A percentile compares a stretch with the other conserved stretches of the same genome.
phyloP scores from a whole-genome alignment of 1,140 invertebrate species.

The Triops longicaudatus region DNA sequence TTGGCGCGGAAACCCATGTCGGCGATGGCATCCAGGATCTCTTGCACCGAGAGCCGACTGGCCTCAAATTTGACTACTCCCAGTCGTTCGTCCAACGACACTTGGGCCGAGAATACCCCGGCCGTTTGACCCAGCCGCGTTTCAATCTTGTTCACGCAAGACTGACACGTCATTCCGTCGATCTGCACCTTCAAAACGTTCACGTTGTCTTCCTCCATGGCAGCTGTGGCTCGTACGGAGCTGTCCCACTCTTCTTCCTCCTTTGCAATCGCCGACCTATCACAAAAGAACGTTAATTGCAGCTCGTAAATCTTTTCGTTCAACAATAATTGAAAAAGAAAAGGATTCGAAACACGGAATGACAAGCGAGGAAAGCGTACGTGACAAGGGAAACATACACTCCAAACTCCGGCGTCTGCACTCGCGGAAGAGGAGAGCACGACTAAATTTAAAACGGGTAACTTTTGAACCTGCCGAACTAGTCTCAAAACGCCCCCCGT shows the following conservation, averaged over 20 bases:
- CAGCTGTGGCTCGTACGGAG: background rate
- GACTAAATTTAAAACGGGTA: background rate
- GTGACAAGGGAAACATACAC: background rate
- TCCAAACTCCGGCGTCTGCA: background rate
- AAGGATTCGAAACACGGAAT: too few relatives aligned
- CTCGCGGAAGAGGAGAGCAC: background rate
- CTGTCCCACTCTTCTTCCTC: background rate
- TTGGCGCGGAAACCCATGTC: conserved; percentile 1
- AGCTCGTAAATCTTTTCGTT: background rate
- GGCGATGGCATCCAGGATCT: conserved; percentile 76
- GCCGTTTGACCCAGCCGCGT: conserved; percentile 62
- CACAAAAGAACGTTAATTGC: background rate
- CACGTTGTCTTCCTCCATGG: background rate
- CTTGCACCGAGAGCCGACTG: conserved; percentile 70
- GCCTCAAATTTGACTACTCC: conserved; percentile 78
- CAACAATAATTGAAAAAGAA: background rate
- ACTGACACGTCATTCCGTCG: conserved; percentile 74
- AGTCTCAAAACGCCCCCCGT: background rate
- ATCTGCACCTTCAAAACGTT: conserved; percentile 47
- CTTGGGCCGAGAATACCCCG: conserved; percentile 68
- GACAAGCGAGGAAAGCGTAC: background rate
- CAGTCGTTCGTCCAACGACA: conserved; percentile 77
- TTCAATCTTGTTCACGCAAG: conserved; percentile 69
- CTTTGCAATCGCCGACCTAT: background rate
- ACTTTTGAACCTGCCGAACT: background rate